Evolutionary conservation across 2,797 vertebrate species (phyloP).

Genomic region (Hydrophis major): DNA sequence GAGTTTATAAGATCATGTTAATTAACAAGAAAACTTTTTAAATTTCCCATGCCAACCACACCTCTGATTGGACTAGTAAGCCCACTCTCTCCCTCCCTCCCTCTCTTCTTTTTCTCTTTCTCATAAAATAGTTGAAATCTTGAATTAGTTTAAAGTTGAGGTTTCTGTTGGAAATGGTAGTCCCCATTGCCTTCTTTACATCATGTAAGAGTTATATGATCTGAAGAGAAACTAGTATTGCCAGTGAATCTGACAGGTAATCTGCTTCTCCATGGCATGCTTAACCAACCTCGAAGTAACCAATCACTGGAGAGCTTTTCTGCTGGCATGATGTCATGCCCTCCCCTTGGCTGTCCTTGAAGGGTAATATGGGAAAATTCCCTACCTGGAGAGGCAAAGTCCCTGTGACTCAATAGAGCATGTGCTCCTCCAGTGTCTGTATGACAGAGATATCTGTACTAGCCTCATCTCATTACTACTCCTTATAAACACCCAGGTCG

Average conservation of each 20-base stretch:
- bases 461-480: background rate
- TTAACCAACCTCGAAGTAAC: background rate
- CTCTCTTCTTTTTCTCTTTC: background rate
- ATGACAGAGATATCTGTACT: background rate
- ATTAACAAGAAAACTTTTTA: background rate
- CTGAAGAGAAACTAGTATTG: background rate
- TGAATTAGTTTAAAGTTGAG: background rate
- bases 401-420: background rate
- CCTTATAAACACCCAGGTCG: background rate
- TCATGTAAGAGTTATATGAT: background rate
- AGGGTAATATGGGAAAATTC: background rate
- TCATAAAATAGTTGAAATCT: background rate
- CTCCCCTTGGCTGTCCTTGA: background rate
- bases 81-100: background rate
- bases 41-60: background rate
- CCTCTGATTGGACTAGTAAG: slow-evolving; percentile 1
- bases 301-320: background rate
- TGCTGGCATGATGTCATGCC: background rate
- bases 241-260: background rate
- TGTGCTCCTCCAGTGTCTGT: background rate
- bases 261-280: background rate
- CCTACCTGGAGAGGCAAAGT: background rate
- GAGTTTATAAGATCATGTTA: slow-evolving; percentile 39
- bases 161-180: background rate
- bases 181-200: background rate